Evolutionary conservation across 2,888 invertebrate genomes (phyloP), one percentile per base, ranked within the genome.

Genomic region (Dryococelus australis): DNA sequence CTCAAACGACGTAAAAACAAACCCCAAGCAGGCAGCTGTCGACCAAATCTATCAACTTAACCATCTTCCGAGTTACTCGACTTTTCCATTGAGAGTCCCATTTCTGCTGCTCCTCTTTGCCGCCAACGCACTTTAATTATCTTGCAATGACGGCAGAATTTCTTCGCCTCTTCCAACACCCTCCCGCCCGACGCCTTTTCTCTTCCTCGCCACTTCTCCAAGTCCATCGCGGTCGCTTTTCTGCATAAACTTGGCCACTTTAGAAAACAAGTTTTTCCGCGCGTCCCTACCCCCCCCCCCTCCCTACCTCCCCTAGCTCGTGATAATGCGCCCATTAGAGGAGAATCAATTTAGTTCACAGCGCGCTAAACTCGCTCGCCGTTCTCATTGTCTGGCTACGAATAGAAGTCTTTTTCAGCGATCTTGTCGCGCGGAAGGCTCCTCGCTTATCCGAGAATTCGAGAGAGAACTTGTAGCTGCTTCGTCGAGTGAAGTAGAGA

Each of bases 321-420:
- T 65, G 65, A 65, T 65, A 65, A 65, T 65, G 65, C 65, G 10
- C 65, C 65, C 65, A 65, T 65, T 65, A 65, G 65, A 65, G 65
- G 65, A 24, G 65, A 65, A 65, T 65, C 65, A 65, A 65, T 65
- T 65, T 20, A 24, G 65, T 65, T 65, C 13, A 16, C 47, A 12
- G 47, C 65, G 65, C 65, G 65, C 65, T 13, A 65, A n/a, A 24
- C 24, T 65, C 5, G 65, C 65, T 8, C 65, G 65, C 13, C 65
- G 65, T 24, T 65, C 65, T 65, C 65, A 13, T 65, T 24, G 65
- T 65, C 65, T 65, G 65, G 65, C 65, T 20, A 16, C 13, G 20
- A 47, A 47, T n/a, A 9, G 47, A 47, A 47, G 47, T 12, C 47
- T 47, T 47, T 47, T 47, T 47, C 12, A 12, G 47, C 12, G 47